phyloP scores from a whole-genome alignment of 2,797 vertebrate species.

The Moxostoma hubbsi region DNA sequence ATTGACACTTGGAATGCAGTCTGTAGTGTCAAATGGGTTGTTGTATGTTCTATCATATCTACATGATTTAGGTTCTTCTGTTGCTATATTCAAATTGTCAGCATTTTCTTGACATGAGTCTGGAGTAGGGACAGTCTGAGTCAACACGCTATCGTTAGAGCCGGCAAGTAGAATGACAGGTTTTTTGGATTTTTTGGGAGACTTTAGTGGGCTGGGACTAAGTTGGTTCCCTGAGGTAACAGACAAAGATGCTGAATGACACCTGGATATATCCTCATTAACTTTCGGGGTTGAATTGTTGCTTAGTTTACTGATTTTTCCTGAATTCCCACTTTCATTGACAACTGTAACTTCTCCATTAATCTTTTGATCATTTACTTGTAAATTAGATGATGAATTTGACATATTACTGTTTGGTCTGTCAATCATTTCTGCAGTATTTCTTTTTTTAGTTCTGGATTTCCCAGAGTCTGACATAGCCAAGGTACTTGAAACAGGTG shows the following conservation, averaged over 20 bases:
- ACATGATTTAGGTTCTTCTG: conserved; percentile 62
- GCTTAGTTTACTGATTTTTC: conserved; percentile 54
- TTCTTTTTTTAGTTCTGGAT: conserved; percentile 52
- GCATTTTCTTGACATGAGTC: conserved; percentile 60
- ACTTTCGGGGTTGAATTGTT: conserved; percentile 39
- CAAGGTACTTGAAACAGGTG: conserved; percentile 48
- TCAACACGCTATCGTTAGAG: conserved; percentile 66
- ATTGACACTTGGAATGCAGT: conserved; percentile 46
- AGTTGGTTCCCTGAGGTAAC: conserved; percentile 60
- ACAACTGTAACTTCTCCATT: conserved; percentile 47
- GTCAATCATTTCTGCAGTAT: conserved; percentile 43
- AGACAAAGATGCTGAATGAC: conserved; percentile 58
- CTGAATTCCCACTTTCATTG: conserved; percentile 53
- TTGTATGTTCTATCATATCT: conserved; percentile 52
- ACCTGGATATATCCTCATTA: conserved; percentile 48
- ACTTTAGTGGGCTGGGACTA: conserved; percentile 67
- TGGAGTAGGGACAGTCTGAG: conserved; percentile 59
- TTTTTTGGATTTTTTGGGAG: conserved; percentile 59
- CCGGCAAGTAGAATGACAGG: conserved; percentile 50
- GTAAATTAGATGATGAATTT: conserved; percentile 64
- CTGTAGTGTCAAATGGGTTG: conserved; percentile 30
- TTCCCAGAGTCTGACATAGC: conserved; percentile 23
- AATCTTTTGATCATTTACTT: conserved; percentile 49
- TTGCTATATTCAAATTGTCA: conserved; percentile 42
- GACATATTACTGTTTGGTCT: conserved; percentile 57